Percentiles rank a stretch among this genome's conserved stretches.
phyloP scores from a whole-genome alignment of 1,140 invertebrate genomes.

The Zaprionus gabonicus region DNA sequence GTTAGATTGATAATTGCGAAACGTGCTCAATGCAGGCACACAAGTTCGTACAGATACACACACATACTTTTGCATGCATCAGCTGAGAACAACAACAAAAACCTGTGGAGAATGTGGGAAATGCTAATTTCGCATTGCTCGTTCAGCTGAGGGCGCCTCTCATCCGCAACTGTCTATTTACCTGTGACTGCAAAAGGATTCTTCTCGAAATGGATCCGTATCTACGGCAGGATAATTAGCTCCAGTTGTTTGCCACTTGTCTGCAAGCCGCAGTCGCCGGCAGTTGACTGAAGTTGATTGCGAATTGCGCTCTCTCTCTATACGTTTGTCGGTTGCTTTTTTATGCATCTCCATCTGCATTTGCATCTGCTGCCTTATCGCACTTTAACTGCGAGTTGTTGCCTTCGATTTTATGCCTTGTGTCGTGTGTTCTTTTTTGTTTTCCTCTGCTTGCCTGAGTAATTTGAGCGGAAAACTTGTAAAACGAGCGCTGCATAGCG shows the following conservation, averaged over 20 bases:
- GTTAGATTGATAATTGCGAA: conserved; percentile 34
- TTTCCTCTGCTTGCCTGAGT: conserved; percentile 36
- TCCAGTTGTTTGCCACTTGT: conserved; percentile 32
- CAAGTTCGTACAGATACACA: neutral
- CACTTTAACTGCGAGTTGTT: conserved; percentile 19
- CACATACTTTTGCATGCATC: neutral
- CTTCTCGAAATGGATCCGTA: conserved; percentile 7
- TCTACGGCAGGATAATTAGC: conserved; percentile 65
- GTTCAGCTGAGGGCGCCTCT: neutral
- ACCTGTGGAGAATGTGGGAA: neutral
- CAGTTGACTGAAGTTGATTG: conserved; percentile 49
- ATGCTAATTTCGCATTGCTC: conserved; percentile 1
- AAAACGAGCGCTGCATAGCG: conserved; percentile 44
- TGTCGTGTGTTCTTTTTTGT: conserved; percentile 12
- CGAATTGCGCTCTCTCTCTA: conserved; percentile 6
- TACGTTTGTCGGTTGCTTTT: neutral
- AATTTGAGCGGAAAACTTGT: conserved; percentile 56
- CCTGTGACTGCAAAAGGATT: neutral
- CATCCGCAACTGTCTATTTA: neutral
- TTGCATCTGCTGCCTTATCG: conserved; percentile 25
- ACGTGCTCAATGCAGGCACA: conserved; percentile 15
- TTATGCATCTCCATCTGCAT: conserved; percentile 10
- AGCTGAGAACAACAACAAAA: conserved; percentile 10
- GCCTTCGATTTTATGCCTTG: conserved; percentile 63
- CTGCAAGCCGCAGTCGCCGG: neutral